Evolutionary conservation across 2,888 invertebrate species (phyloP).

Genomic region (Drosophila anomelani): DNA sequence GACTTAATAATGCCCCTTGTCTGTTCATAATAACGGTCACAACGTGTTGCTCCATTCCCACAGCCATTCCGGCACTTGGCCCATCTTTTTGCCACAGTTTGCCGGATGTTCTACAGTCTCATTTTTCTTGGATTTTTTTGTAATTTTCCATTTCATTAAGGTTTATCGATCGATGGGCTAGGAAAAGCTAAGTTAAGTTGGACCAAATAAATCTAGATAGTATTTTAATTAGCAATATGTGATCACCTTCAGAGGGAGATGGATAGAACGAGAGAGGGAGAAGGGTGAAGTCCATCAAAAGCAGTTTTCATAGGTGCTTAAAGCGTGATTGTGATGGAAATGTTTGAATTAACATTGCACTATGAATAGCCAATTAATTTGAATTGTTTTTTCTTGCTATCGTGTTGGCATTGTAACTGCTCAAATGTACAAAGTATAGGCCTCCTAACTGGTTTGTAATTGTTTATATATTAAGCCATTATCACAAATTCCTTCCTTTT

Average conservation of each 20-base stretch:
- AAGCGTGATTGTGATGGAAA: slow-evolving; percentile 62
- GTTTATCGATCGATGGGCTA: slow-evolving; percentile 34
- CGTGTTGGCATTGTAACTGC: slow-evolving; percentile 30
- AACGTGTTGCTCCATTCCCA: slow-evolving; percentile 53
- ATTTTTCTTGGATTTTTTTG: slow-evolving; percentile 32
- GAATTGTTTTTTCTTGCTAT: slow-evolving; percentile 30
- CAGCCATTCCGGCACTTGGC: slow-evolving; percentile 4
- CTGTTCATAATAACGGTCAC: slow-evolving; percentile 62
- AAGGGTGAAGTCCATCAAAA: slow-evolving; percentile 5
- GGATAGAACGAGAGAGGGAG: background rate
- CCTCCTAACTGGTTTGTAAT: slow-evolving; percentile 3
- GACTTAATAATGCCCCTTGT: slow-evolving; percentile 73
- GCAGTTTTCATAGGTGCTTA: slow-evolving; percentile 21
- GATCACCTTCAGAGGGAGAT: background rate
- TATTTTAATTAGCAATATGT: slow-evolving; percentile 56
- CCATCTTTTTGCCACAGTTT: slow-evolving; percentile 24
- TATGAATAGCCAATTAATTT: slow-evolving; percentile 49
- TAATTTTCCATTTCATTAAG: slow-evolving; percentile 68
- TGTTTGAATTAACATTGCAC: slow-evolving; percentile 64
- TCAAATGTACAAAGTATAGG: slow-evolving; percentile 12
- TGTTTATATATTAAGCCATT: background rate
- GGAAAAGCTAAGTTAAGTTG: slow-evolving; percentile 32
- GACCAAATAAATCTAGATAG: slow-evolving; percentile 21
- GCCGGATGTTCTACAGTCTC: slow-evolving; percentile 29
- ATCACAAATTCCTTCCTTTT: background rate